These are phyloP conservation scores for Eutrigla gurnardus DNA, from an alignment of 2,797 vertebrate species.

Conservation along the genomic window DNA sequence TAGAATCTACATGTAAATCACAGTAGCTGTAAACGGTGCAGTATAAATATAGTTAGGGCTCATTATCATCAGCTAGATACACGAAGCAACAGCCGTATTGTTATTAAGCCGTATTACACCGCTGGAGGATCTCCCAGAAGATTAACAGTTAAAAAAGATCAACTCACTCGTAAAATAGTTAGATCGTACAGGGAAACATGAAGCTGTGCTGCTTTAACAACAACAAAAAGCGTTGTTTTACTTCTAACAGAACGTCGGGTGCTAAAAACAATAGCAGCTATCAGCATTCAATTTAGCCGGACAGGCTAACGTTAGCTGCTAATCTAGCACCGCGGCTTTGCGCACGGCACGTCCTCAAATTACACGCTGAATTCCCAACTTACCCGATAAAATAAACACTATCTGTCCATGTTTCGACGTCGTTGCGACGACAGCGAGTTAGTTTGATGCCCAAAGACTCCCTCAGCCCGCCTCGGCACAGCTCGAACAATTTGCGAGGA, in stretches of 20 bases:
- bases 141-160: not conserved
- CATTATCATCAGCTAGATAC: too few relatives aligned
- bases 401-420: slow-evolving; percentile 72
- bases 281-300: slow-evolving; percentile 45
- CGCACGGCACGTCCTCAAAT: not conserved
- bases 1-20: too few relatives aligned
- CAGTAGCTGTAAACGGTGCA: too few relatives aligned
- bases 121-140: not conserved
- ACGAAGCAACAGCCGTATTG: too few relatives aligned
- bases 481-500: slow-evolving; percentile 18
- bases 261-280: slow-evolving; percentile 80
- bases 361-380: slow-evolving; percentile 9
- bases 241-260: not conserved
- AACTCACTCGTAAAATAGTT: not conserved
- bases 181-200: rapidly evolving
- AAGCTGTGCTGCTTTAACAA: rapidly evolving
- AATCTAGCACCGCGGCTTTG: slow-evolving; percentile 9
- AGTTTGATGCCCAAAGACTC: slow-evolving; percentile 3
- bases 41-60: too few relatives aligned
- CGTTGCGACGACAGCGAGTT: not conserved
- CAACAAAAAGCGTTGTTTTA: not conserved
- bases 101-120: not conserved
- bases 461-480: not conserved
- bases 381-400: slow-evolving; percentile 65
- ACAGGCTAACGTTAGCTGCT: slow-evolving; percentile 61